Percentiles rank a stretch among this genome's conserved stretches.
phyloP scores from a whole-genome alignment of 30 jellyfish, hydroid and myxozoan species.

The Catostylus mosaicus region DNA sequence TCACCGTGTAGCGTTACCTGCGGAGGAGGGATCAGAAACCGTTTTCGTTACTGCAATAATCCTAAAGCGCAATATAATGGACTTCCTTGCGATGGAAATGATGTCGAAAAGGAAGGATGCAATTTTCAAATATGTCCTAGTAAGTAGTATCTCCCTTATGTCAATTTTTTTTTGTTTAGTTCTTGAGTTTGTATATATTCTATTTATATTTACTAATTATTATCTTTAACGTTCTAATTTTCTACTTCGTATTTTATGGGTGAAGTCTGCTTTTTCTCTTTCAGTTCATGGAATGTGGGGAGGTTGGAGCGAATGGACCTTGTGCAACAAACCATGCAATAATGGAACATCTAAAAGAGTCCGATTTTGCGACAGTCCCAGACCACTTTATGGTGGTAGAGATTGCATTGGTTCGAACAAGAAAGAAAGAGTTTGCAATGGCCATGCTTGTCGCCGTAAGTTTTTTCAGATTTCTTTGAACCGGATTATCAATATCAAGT shows the following conservation, averaged over 20 bases:
- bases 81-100: slow-evolving; percentile 38
- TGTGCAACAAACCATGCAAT: slow-evolving; percentile 57
- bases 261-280: background rate
- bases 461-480: too few species aligned
- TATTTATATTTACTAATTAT: too few species aligned
- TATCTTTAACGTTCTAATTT: too few species aligned
- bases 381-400: slow-evolving; percentile 41
- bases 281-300: slow-evolving; percentile 77
- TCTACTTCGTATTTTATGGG: too few species aligned
- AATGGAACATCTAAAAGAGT: slow-evolving; percentile 42
- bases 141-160: too few species aligned
- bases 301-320: slow-evolving; percentile 61
- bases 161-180: background rate
- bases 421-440: slow-evolving; percentile 12
- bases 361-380: slow-evolving; percentile 65
- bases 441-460: slow-evolving; percentile 59
- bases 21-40: slow-evolving; percentile 62
- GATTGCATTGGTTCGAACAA: slow-evolving; percentile 51
- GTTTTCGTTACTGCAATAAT: slow-evolving; percentile 64
- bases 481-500: too few species aligned
- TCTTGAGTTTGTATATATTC: too few species aligned
- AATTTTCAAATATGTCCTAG: slow-evolving; percentile 62
- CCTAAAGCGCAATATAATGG: slow-evolving; percentile 61
- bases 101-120: slow-evolving; percentile 31
- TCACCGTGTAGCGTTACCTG: slow-evolving; percentile 61